These are phyloP conservation scores for Formicarius rufipectus DNA, from an alignment of 2,113 vertebrate genomes.

Conservation along the genomic window DNA sequence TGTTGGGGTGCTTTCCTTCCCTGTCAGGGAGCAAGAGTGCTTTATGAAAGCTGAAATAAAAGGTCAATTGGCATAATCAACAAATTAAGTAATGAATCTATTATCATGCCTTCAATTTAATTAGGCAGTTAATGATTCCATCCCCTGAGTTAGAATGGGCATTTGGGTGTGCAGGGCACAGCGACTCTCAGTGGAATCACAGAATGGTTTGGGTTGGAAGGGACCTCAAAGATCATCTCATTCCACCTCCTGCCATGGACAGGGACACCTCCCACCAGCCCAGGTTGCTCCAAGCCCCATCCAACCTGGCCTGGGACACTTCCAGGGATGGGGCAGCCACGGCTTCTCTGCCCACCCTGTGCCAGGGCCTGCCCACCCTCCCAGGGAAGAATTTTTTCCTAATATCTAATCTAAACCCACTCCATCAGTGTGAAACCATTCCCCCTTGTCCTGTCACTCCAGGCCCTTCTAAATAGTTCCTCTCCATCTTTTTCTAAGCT, in stretches of 20 bases:
- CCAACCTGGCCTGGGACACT: neutral
- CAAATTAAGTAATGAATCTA: slow-evolving; percentile 25
- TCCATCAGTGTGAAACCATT: neutral
- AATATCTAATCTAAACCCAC: neutral
- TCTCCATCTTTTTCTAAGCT: neutral
- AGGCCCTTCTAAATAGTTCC: neutral
- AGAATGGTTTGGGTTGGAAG: neutral
- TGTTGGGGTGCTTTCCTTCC: neutral
- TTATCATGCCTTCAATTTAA: neutral
- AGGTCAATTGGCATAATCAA: slow-evolving; percentile 35
- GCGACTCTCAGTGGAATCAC: neutral
- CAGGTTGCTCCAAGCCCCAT: neutral
- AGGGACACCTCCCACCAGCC: neutral
- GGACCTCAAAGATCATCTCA: accelerated
- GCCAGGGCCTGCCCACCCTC: accelerated
- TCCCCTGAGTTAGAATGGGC: neutral
- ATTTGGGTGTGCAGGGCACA: neutral
- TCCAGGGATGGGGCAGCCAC: neutral
- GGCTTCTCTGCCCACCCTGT: neutral
- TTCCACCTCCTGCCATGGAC: neutral
- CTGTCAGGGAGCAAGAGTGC: neutral
- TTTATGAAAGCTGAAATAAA: neutral
- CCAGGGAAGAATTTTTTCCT: neutral
- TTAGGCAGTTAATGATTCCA: slow-evolving; percentile 4
- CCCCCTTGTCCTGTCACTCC: neutral